These are phyloP conservation scores for Stylophora pistillata DNA, from an alignment of 64 coral and sea anemone species.

Conservation along the genomic window DNA sequence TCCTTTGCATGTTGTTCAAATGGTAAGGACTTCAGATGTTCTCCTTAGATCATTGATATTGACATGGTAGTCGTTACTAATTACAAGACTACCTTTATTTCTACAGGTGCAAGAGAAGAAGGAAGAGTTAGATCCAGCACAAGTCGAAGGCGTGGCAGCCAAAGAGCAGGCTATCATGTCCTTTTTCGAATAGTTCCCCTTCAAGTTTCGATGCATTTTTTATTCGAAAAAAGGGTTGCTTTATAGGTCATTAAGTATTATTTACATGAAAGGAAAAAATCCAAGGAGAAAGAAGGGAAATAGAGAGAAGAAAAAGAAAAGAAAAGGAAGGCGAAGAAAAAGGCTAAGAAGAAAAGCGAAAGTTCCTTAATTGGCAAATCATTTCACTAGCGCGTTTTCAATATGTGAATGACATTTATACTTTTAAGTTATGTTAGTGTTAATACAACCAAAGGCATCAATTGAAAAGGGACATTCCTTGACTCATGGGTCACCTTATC, in stretches of 20 bases:
- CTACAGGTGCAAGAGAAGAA: background rate
- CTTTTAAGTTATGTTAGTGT: background rate
- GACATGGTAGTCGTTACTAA: background rate
- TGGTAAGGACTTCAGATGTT: background rate
- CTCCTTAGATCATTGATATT: background rate
- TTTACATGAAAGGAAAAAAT: background rate
- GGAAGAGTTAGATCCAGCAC: background rate
- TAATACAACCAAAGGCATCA: too few species aligned
- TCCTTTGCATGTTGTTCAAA: background rate
- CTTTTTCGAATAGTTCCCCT: too few species aligned
- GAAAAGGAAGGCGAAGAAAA: slow-evolving; percentile 10
- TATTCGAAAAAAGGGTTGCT: background rate
- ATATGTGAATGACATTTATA: too few species aligned
- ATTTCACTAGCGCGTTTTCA: too few species aligned
- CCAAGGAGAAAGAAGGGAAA: background rate
- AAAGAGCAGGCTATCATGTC: background rate
- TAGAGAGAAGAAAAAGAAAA: background rate
- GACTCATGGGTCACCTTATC: too few species aligned
- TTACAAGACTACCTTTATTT: background rate
- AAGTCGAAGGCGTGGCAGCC: background rate
- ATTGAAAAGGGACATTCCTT: too few species aligned
- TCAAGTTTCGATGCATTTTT: too few species aligned
- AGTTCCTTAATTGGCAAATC: background rate
- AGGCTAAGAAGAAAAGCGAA: background rate
- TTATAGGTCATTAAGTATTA: background rate